A percentile compares a stretch with the other conserved stretches of the same genome.
Conservation (phyloP, 2,113 vertebrate species). For the Indicator indicator region DNA sequence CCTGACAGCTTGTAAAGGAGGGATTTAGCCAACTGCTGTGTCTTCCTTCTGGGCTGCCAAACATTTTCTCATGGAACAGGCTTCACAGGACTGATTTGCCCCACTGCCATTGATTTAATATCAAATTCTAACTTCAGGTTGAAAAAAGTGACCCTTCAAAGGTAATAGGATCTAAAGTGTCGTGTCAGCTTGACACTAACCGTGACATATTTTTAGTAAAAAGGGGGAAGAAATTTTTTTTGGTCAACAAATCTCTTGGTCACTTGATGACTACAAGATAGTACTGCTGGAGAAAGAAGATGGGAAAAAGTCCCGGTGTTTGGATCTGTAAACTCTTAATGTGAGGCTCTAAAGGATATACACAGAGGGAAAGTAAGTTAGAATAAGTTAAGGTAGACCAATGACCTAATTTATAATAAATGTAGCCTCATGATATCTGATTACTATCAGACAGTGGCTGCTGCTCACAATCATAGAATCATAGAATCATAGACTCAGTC, state of each 20-base stretch:
- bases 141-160: not conserved
- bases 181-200: not conserved
- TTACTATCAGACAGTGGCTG: not conserved
- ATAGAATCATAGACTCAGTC: too few relatives aligned
- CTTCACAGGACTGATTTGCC: not conserved
- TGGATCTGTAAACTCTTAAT: not conserved
- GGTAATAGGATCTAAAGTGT: not conserved
- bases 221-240: not conserved
- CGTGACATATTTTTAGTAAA: not conserved
- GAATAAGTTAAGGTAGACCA: not conserved
- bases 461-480: not conserved
- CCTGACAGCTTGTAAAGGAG: not conserved
- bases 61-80: not conserved
- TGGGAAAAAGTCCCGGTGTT: not conserved
- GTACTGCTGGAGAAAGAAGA: not conserved
- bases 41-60: not conserved
- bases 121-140: not conserved
- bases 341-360: not conserved
- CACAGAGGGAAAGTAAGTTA: not conserved
- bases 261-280: not conserved
- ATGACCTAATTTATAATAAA: not conserved
- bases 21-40: conserved; percentile 11
- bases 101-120: not conserved
- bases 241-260: not conserved
- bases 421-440: not conserved